Evolutionary conservation across 2,113 vertebrate genomes (phyloP), one percentile per base, ranked within the genome.

Genomic region (pig (Sus scrofa)): DNA sequence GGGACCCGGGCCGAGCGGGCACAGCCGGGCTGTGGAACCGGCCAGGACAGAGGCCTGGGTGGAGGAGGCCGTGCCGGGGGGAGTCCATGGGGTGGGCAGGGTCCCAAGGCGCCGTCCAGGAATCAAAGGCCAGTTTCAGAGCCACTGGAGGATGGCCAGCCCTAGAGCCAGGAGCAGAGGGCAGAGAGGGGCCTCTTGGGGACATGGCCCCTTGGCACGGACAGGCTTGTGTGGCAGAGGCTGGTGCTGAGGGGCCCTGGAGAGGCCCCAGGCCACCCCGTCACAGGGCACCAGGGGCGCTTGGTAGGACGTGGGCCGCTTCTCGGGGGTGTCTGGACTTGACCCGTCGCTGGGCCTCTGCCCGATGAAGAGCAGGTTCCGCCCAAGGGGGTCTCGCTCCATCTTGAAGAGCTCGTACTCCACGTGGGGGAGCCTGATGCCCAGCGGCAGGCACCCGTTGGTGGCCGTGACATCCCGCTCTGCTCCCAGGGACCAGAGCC

Each of bases 321-420:
- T 99, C 91, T 98, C 98, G 0, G 98, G 99, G 52, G 98, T 98
- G 97, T 99, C 98, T 0, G 99, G 99, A 70, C 99, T 99, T 32
- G 99, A 99, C 24, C 99, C 99, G 0, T 99, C 99, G 0, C 99
- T 99, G 9, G 99, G 99, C 96, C 99, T 98, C 92, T 99, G 99
- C 1, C 99, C 99, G 0, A 97, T 98, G 92, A 99, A 99, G 65
- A 99, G 98, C 98, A 99, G 98, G 50, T 98, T 99, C 44, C 97
- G 99, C 78, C 98, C 98, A 6, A 91, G 97, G 20, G 96, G 74
- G 97, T 99, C 99, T 50, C 97, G 98, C 98, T 99, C 99, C 0
- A 95, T 97, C 98, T 98, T 99, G 98, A 99, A 99, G 12, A 99
- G 99, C 96, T 99, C 99, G 0, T 99, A 99, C 97, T 99, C 99